Conservation (phyloP, 2,113 vertebrate genomes). For the Malaclemys terrapin region DNA sequence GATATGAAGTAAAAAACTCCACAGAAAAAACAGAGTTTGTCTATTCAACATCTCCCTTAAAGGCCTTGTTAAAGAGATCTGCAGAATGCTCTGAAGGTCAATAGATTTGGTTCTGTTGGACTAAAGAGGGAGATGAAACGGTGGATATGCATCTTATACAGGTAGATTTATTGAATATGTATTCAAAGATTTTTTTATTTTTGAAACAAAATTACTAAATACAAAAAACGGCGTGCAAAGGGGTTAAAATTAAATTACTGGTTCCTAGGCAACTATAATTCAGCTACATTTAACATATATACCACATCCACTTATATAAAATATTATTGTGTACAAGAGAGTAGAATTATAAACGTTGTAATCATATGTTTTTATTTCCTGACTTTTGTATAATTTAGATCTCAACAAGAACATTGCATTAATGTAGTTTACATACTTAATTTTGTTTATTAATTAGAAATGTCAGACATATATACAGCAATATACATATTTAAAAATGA, state of each 20-base stretch:
- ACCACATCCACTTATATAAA: background rate
- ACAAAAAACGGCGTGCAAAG: background rate
- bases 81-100: background rate
- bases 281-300: background rate
- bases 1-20: background rate
- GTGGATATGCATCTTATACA: background rate
- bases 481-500: background rate
- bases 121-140: background rate
- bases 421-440: background rate
- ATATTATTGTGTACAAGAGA: background rate
- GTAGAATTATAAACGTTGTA: background rate
- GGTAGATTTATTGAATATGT: background rate
- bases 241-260: background rate
- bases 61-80: background rate
- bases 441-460: background rate
- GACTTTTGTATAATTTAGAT: background rate
- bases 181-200: background rate
- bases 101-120: background rate
- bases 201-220: background rate
- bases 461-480: background rate
- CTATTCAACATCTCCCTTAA: background rate
- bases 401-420: background rate
- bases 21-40: background rate
- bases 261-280: background rate
- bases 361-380: background rate